Conservation (phyloP, 2,113 vertebrate species). For the Engystomops pustulosus region DNA sequence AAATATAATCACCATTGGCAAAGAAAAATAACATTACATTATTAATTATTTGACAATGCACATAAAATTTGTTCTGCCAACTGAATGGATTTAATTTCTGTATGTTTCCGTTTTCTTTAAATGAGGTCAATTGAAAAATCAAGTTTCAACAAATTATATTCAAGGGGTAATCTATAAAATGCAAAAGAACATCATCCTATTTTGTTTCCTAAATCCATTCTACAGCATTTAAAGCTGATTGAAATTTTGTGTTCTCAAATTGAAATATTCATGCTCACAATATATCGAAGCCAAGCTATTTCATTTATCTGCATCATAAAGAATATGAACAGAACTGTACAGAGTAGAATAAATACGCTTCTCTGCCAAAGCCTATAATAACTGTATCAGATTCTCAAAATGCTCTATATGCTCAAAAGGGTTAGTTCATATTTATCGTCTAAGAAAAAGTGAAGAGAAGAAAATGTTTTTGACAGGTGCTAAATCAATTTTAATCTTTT, state of each 20-base stretch:
- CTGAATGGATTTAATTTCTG: constrained; percentile 39
- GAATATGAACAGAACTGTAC: constrained; percentile 50
- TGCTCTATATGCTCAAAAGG: constrained; percentile 38
- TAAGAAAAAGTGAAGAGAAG: not conserved
- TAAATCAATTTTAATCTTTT: constrained; percentile 4
- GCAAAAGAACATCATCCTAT: constrained; percentile 56
- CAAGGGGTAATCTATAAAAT: constrained; percentile 58
- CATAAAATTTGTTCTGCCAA: constrained; percentile 40
- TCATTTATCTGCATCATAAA: constrained; percentile 57
- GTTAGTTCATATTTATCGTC: constrained; percentile 38
- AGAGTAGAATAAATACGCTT: constrained; percentile 49
- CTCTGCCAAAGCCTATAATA: constrained; percentile 44
- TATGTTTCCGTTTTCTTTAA: constrained; percentile 50
- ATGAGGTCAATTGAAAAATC: constrained; percentile 58
- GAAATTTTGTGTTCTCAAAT: constrained; percentile 54
- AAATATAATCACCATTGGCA: not conserved
- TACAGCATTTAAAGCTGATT: constrained; percentile 58
- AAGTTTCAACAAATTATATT: constrained; percentile 56
- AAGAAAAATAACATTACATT: not conserved
- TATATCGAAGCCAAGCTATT: constrained; percentile 55
- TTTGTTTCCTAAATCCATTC: constrained; percentile 55
- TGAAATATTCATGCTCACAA: constrained; percentile 55
- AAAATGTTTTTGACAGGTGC: constrained; percentile 1
- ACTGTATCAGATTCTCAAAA: constrained; percentile 47
- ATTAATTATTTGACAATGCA: constrained; percentile 15